Evolutionary conservation across 30 jellyfish, hydroid and myxozoan genomes (phyloP).

Genomic region (Hydractinia symbiolongicarpus): DNA sequence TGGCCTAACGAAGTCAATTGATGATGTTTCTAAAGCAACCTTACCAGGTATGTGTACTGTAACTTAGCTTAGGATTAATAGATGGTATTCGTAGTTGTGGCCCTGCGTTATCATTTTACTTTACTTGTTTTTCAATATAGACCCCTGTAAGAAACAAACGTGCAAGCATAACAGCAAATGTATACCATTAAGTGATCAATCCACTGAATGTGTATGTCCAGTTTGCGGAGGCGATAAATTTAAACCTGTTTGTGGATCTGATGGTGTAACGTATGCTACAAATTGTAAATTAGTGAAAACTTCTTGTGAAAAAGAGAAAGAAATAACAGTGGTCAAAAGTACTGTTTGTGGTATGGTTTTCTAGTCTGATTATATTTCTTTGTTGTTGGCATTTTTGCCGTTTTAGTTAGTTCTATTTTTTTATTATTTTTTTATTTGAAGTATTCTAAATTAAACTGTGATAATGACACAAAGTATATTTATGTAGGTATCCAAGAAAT

Average conservation of each 20-base stretch:
- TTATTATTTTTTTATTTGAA: too few species aligned
- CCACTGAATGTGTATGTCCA: constrained; percentile 69
- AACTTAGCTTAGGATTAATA: not conserved
- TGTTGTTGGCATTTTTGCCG: too few species aligned
- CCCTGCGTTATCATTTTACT: not conserved
- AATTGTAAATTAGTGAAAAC: constrained; percentile 30
- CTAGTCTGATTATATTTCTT: too few species aligned
- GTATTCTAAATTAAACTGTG: too few species aligned
- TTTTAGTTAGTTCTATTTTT: too few species aligned
- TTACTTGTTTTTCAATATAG: not conserved
- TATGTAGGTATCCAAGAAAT: constrained; percentile 36
- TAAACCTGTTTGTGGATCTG: constrained; percentile 60
- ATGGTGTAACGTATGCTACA: constrained; percentile 49
- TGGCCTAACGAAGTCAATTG: not conserved
- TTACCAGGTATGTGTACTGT: not conserved
- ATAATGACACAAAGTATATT: not conserved
- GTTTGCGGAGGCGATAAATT: constrained; percentile 22
- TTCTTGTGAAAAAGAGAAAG: constrained; percentile 38
- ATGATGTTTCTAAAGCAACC: not conserved
- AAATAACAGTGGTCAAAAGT: constrained; percentile 19
- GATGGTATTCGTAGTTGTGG: not conserved
- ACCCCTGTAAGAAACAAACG: constrained; percentile 31
- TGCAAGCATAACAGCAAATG: constrained; percentile 47
- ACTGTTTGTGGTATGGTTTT: constrained; percentile 55
- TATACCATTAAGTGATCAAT: constrained; percentile 35